These are phyloP conservation scores for Apis cerana DNA, from an alignment of 1,140 invertebrate genomes.

Conservation along the genomic window DNA sequence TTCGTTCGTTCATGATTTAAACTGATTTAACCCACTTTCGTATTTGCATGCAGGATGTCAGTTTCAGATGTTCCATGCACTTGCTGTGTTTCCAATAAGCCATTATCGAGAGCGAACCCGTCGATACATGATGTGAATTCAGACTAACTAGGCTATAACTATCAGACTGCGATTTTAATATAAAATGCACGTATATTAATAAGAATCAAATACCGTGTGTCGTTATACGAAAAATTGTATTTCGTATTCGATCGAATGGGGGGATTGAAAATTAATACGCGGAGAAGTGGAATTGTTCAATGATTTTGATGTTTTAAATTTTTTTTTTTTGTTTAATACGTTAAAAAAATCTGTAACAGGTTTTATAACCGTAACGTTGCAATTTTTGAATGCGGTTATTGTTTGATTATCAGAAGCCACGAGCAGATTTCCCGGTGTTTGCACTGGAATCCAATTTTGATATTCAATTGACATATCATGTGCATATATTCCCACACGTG, in stretches of 20 bases:
- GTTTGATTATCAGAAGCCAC: background rate
- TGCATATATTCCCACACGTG: background rate
- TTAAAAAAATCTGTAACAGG: background rate
- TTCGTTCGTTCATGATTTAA: background rate
- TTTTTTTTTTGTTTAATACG: background rate
- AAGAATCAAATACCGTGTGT: background rate
- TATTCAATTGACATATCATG: background rate
- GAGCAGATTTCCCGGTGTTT: background rate
- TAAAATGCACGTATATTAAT: background rate
- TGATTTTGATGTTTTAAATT: background rate
- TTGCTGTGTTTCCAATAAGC: constrained; percentile 1
- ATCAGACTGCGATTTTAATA: background rate
- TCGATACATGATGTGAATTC: background rate
- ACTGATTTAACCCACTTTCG: background rate
- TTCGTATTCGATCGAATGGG: background rate
- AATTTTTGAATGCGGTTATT: background rate
- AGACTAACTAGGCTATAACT: constrained; percentile 2
- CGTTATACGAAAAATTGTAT: background rate
- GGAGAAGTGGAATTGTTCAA: background rate
- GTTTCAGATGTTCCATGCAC: background rate
- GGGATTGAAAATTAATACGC: background rate
- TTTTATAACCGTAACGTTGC: background rate
- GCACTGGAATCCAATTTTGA: background rate
- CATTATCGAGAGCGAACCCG: background rate
- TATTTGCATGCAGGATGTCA: no score